Conservation (phyloP, 2,888 invertebrate species). For the Xestoiulus laeticollis region DNA sequence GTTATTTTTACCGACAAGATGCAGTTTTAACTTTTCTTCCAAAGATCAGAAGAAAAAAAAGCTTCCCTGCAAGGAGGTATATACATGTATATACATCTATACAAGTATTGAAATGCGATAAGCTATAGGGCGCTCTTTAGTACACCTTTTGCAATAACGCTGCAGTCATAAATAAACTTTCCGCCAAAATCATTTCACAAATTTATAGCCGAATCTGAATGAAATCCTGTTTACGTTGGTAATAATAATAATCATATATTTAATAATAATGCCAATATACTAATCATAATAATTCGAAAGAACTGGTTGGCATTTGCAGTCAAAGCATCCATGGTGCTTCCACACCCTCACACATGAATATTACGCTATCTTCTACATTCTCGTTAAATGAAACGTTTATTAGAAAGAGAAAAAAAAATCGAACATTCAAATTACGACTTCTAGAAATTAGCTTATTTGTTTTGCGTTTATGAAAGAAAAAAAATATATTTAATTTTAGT, state of each 20-base stretch:
- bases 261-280: slow-evolving; percentile 26
- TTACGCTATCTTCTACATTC: background rate
- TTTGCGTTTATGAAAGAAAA: no score
- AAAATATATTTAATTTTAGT: no score
- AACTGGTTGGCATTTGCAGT: slow-evolving; percentile 13
- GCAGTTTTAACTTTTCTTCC: background rate
- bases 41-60: background rate
- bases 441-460: background rate
- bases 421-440: background rate
- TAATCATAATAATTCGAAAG: slow-evolving; percentile 26
- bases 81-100: background rate
- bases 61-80: background rate
- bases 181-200: slow-evolving; percentile 26
- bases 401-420: background rate
- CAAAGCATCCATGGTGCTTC: background rate
- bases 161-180: slow-evolving; percentile 17
- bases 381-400: background rate
- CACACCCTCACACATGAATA: slow-evolving; percentile 16
- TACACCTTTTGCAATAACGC: background rate
- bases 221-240: slow-evolving; percentile 16
- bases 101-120: no score
- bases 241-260: slow-evolving; percentile 16
- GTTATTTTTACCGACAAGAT: background rate
- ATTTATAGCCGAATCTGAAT: slow-evolving; percentile 26
- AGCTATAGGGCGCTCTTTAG: background rate